phyloP scores from a whole-genome alignment of 1,140 invertebrate genomes.

The Vanessa tameamea region DNA sequence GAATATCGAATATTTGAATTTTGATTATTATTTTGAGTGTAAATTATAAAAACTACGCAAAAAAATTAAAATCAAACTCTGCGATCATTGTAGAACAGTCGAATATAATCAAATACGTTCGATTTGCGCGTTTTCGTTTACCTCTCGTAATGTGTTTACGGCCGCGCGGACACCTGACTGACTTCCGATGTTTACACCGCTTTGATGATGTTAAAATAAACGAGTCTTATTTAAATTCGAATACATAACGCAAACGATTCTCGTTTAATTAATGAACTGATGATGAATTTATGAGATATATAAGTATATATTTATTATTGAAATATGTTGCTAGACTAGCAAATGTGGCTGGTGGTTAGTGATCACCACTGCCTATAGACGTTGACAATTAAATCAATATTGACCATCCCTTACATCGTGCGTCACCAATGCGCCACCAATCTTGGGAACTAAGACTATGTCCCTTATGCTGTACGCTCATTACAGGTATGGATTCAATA shows the following conservation, averaged over 20 bases:
- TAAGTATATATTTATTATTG: no score
- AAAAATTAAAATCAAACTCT: not conserved
- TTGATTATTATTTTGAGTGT: no score
- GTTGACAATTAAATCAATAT: no score
- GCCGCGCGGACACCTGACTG: slow-evolving; percentile 31
- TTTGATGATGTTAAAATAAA: slow-evolving; percentile 23
- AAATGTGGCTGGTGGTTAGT: no score
- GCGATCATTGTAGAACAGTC: slow-evolving; percentile 23
- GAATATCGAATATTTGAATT: no score
- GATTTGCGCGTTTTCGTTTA: slow-evolving; percentile 24
- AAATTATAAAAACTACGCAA: not conserved
- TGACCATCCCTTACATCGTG: no score
- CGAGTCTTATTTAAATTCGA: not conserved
- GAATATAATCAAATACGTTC: slow-evolving; percentile 15
- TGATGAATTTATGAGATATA: not conserved
- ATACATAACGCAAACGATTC: not conserved
- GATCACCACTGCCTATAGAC: no score
- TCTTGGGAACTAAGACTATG: no score
- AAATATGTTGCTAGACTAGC: no score
- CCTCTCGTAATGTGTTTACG: slow-evolving; percentile 18
- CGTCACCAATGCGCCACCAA: no score
- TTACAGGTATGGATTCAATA: no score
- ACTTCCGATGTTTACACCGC: slow-evolving; percentile 33
- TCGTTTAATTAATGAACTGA: not conserved
- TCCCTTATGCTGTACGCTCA: no score